Percentiles rank a stretch among this genome's conserved stretches.
Evolutionary conservation across 2,888 invertebrate genomes (phyloP).

Genomic region (Clusia tigrina): DNA sequence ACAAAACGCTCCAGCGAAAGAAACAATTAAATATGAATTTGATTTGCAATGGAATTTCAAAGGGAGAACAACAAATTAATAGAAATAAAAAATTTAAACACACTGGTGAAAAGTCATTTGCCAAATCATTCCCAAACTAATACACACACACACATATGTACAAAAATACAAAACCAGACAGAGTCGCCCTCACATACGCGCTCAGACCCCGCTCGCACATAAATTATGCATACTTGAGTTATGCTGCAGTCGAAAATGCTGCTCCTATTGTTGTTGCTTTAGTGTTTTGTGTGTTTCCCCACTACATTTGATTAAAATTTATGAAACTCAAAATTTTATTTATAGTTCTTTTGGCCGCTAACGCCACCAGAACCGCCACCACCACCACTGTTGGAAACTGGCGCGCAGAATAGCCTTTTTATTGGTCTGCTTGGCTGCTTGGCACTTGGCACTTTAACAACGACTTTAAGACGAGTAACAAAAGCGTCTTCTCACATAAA

Average conservation of each 20-base stretch:
- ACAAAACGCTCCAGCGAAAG: too few relatives aligned
- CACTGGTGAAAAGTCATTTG: too few relatives aligned
- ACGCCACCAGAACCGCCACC: too few relatives aligned
- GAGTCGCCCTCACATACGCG: neutral
- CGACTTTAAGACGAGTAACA: too few relatives aligned
- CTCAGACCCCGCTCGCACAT: neutral
- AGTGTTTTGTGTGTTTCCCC: neutral
- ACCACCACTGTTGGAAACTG: too few relatives aligned
- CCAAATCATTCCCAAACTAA: too few relatives aligned
- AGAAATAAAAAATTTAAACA: too few relatives aligned
- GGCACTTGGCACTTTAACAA: neutral
- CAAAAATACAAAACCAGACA: too few relatives aligned
- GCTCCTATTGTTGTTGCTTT: neutral
- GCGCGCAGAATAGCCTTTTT: slow-evolving; percentile 4
- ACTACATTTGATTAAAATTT: neutral
- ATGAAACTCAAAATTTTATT: slow-evolving; percentile 6
- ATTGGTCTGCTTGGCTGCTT: neutral
- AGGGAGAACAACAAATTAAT: too few relatives aligned
- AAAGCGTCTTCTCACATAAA: neutral
- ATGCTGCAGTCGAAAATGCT: neutral
- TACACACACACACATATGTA: neutral
- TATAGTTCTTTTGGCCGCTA: neutral
- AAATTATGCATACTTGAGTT: slow-evolving; percentile 1
- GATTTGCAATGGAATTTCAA: too few relatives aligned
- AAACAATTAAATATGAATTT: too few relatives aligned